Conservation (phyloP, 1,140 invertebrate genomes). For the Amyelois transitella region DNA sequence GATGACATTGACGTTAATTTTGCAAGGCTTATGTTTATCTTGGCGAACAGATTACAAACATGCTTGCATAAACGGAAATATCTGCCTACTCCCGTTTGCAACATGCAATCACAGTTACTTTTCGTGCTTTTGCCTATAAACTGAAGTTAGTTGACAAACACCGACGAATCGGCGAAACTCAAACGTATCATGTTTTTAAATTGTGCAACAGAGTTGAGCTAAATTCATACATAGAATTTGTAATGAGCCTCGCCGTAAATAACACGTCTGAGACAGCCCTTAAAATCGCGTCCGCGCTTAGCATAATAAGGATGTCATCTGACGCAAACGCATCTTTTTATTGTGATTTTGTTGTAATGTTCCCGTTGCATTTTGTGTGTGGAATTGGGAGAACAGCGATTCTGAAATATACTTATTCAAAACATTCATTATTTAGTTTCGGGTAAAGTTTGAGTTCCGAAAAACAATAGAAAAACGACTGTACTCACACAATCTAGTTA, state of each 20-base stretch:
- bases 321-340: neutral
- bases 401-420: no score
- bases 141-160: slow-evolving; percentile 1
- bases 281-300: neutral
- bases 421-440: no score
- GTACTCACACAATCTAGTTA: no score
- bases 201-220: slow-evolving; percentile 18
- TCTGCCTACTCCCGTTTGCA: neutral
- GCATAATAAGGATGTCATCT: slow-evolving; percentile 9
- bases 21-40: neutral
- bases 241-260: slow-evolving; percentile 23
- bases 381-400: no score
- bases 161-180: slow-evolving; percentile 34
- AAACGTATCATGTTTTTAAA: slow-evolving; percentile 37
- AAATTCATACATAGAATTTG: slow-evolving; percentile 21
- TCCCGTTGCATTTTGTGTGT: neutral
- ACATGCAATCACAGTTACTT: neutral
- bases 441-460: no score
- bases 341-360: neutral
- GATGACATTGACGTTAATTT: neutral
- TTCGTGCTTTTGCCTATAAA: neutral
- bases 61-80: neutral
- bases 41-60: neutral
- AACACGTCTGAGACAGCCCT: slow-evolving; percentile 14
- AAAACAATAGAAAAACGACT: no score